phyloP scores from a whole-genome alignment of 2,797 vertebrate genomes.

The Microctenopoma lineatum region DNA sequence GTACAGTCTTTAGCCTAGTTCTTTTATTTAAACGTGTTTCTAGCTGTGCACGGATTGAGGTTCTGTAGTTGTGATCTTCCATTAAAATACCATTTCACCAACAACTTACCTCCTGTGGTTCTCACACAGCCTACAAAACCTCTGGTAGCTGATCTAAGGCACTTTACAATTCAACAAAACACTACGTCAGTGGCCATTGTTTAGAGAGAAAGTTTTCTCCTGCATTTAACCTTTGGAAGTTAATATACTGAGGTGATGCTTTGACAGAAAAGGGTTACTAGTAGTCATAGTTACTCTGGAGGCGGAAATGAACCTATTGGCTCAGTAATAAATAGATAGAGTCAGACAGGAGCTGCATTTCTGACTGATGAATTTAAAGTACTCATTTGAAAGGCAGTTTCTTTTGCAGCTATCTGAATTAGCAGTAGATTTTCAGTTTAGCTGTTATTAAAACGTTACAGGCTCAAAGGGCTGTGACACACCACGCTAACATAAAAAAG shows the following conservation, averaged over 20 bases:
- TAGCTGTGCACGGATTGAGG: neutral
- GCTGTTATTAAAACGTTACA: neutral
- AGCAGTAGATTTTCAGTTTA: neutral
- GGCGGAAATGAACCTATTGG: conserved; percentile 18
- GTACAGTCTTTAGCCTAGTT: conserved; percentile 7
- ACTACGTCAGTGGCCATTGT: conserved; percentile 10
- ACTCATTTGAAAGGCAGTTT: too few species aligned
- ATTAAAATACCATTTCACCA: conserved; percentile 24
- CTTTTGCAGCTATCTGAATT: neutral
- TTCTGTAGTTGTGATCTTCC: neutral
- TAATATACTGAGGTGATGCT: conserved; percentile 4
- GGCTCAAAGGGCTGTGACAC: neutral
- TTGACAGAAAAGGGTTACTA: conserved; percentile 10
- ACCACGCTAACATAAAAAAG: too few species aligned
- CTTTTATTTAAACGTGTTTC: neutral
- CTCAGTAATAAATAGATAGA: neutral
- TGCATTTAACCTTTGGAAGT: conserved; percentile 5
- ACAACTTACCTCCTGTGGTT: conserved; percentile 70
- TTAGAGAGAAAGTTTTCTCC: conserved; percentile 12
- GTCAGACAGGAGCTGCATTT: neutral
- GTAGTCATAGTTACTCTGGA: conserved; percentile 23
- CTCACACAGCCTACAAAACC: conserved; percentile 42
- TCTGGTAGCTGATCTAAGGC: conserved; percentile 60
- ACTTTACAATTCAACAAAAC: conserved; percentile 49
- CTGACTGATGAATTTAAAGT: neutral